These are phyloP conservation scores for Pseudomugil gertrudae DNA, from an alignment of 2,797 vertebrate genomes.

Conservation along the genomic window DNA sequence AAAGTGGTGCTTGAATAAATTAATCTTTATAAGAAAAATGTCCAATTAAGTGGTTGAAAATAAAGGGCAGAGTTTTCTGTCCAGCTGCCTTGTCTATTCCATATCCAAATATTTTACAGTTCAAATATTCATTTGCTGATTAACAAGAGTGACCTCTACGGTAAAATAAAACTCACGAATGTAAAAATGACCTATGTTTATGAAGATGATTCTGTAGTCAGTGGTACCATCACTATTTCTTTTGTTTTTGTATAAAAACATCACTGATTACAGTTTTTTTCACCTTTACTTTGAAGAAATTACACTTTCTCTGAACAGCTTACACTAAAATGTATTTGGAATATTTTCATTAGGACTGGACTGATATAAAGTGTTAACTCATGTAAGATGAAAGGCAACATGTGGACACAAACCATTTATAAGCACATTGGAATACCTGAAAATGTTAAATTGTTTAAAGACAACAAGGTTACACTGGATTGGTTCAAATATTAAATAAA, in stretches of 20 bases:
- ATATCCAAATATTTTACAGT: slow-evolving; percentile 25
- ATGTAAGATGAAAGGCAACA: slow-evolving; percentile 34
- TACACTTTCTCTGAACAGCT: slow-evolving; percentile 20
- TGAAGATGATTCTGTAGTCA: slow-evolving; percentile 31
- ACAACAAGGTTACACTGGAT: slow-evolving; percentile 31
- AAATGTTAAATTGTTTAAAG: slow-evolving; percentile 7
- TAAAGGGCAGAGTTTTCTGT: slow-evolving; percentile 2
- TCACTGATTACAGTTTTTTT: slow-evolving; percentile 12
- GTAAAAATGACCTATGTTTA: slow-evolving; percentile 41
- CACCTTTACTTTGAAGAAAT: slow-evolving; percentile 6
- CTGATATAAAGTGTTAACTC: slow-evolving; percentile 16
- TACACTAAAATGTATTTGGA: slow-evolving; percentile 19
- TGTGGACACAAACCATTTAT: slow-evolving; percentile 27
- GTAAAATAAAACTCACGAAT: slow-evolving; percentile 55
- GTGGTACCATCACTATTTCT: neutral
- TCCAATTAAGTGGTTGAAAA: slow-evolving; percentile 11
- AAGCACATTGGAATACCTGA: slow-evolving; percentile 14
- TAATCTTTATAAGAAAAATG: slow-evolving; percentile 19
- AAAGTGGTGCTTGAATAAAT: slow-evolving; percentile 5
- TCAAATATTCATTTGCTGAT: slow-evolving; percentile 22
- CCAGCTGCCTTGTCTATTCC: slow-evolving; percentile 20
- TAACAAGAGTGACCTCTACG: slow-evolving; percentile 35
- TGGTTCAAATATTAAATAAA: slow-evolving; percentile 20
- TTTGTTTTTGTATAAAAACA: neutral
- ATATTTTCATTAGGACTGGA: slow-evolving; percentile 7